These are phyloP conservation scores for Botrylloides violaceus DNA, from an alignment of 23 tunicate genomes.

Conservation along the genomic window DNA sequence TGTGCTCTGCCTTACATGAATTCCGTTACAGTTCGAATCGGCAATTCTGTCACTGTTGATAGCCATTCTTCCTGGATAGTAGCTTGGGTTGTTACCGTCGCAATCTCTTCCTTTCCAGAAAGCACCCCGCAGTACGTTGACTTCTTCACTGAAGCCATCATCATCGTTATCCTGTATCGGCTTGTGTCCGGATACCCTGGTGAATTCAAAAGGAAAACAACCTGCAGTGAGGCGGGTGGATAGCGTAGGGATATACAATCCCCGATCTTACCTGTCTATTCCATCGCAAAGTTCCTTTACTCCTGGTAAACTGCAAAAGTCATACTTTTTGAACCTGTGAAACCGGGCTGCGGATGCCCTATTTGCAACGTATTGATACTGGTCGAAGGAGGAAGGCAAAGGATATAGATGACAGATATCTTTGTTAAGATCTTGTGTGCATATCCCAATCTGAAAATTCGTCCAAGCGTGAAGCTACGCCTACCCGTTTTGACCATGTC, in stretches of 20 bases:
- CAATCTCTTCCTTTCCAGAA: conserved; percentile 94
- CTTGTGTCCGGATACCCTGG: conserved; percentile 30
- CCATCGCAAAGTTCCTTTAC: conserved; percentile 42
- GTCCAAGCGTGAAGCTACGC: no score
- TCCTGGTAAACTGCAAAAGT: conserved; percentile 48
- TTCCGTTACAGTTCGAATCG: conserved; percentile 95
- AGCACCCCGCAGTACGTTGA: conserved; percentile 55
- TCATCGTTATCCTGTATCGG: conserved; percentile 75
- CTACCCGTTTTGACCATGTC: no score
- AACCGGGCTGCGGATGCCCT: not conserved
- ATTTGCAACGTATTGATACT: not conserved
- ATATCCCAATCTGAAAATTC: conserved; percentile 53
- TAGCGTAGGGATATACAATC: no score
- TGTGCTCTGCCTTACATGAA: conserved; percentile 38
- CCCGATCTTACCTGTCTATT: conserved; percentile 50
- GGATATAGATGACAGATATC: conserved; percentile 78
- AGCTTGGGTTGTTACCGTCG: conserved; percentile 33
- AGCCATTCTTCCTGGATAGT: conserved; percentile 85
- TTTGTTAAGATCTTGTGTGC: conserved; percentile 64
- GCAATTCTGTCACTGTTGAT: conserved; percentile 31
- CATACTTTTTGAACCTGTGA: not conserved
- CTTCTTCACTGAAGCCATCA: conserved; percentile 48
- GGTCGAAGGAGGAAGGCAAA: conserved; percentile 32
- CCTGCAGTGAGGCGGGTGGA: no score
- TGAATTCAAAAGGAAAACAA: no score